These are phyloP conservation scores for Syngnathus acus DNA, from an alignment of 2,797 vertebrate genomes.

Conservation along the genomic window DNA sequence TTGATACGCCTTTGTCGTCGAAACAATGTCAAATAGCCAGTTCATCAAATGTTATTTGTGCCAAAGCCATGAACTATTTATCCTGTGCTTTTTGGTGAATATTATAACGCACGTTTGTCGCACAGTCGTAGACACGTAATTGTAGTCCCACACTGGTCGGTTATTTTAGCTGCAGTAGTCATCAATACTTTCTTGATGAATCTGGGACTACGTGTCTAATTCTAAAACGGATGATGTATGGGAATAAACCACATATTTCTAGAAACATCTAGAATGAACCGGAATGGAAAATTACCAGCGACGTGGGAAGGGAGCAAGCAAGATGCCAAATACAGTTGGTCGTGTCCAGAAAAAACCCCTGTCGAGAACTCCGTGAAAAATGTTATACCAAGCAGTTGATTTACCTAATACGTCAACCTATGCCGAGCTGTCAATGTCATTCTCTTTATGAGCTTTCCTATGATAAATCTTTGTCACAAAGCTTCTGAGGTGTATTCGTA, in stretches of 20 bases:
- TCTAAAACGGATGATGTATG: background rate
- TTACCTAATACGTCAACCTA: background rate
- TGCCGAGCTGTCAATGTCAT: background rate
- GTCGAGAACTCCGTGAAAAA: background rate
- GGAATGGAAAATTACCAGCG: conserved; percentile 56
- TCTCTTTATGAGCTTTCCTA: background rate
- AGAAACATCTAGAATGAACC: conserved; percentile 33
- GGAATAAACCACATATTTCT: background rate
- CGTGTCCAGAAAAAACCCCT: conserved; percentile 15
- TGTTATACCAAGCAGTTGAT: background rate
- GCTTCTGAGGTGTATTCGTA: background rate
- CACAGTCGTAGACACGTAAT: background rate
- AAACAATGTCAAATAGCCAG: conserved; percentile 18
- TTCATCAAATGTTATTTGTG: conserved; percentile 18
- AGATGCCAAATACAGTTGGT: background rate
- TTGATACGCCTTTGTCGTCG: conserved; percentile 31
- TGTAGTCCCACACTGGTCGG: background rate
- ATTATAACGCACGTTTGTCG: background rate
- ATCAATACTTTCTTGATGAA: background rate
- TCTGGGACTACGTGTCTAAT: background rate
- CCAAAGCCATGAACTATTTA: background rate
- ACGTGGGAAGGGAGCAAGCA: background rate
- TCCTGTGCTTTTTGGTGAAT: background rate
- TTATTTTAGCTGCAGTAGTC: background rate
- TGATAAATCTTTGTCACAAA: background rate